A percentile compares a stretch with the other conserved stretches of the same genome.
Conservation (phyloP, 2,888 invertebrate genomes). For the Patella pellucida region DNA sequence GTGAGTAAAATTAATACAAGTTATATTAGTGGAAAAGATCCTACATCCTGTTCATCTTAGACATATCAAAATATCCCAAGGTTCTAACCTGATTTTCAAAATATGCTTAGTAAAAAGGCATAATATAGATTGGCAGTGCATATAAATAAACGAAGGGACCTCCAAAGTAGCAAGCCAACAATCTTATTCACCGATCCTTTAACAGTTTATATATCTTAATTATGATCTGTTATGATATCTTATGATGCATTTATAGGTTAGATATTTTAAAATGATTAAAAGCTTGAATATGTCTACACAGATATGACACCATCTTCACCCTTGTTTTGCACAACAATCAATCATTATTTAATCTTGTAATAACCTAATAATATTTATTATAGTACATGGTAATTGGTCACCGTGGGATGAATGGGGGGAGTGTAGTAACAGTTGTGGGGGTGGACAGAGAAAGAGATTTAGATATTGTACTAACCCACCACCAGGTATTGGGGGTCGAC, state of each 20-base stretch:
- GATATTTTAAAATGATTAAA: too few relatives aligned
- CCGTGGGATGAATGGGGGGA: constrained; percentile 75
- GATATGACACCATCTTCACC: background rate
- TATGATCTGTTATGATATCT: too few relatives aligned
- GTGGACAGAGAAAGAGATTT: constrained; percentile 73
- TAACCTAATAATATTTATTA: background rate
- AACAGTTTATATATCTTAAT: too few relatives aligned
- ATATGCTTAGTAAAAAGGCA: too few relatives aligned
- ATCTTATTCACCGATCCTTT: too few relatives aligned
- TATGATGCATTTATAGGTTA: too few relatives aligned
- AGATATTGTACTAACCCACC: constrained; percentile 73
- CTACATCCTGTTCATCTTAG: too few relatives aligned
- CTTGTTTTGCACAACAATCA: background rate
- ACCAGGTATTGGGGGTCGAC: constrained; percentile 67
- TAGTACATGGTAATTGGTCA: constrained; percentile 72
- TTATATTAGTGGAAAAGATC: background rate
- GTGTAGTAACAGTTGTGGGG: constrained; percentile 74
- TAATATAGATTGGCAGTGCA: too few relatives aligned
- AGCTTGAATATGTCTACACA: background rate
- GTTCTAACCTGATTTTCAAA: too few relatives aligned
- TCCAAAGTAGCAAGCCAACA: too few relatives aligned
- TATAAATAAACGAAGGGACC: too few relatives aligned
- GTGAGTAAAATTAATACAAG: constrained; percentile 42
- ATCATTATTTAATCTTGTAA: background rate
- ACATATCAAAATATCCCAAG: too few relatives aligned